phyloP scores from a whole-genome alignment of 2,888 invertebrate genomes.

The Dexiosoma caninum region DNA sequence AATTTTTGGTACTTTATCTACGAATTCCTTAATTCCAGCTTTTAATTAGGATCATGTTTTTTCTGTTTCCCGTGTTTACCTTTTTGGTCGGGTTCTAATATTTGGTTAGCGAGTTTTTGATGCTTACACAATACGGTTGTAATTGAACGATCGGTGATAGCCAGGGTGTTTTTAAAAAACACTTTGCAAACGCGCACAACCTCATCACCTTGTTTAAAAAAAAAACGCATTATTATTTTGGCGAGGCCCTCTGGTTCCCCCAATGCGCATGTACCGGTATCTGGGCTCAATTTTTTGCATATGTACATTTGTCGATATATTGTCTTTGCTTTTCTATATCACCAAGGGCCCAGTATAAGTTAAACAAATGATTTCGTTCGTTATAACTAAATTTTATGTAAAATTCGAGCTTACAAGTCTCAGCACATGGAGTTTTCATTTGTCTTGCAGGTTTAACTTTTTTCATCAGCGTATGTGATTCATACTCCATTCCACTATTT shows the following conservation, averaged over 20 bases:
- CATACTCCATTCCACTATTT: slow-evolving; percentile 49
- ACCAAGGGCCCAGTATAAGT: slow-evolving; percentile 48
- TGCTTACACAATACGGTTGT: slow-evolving; percentile 17
- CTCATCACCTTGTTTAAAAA: slow-evolving; percentile 43
- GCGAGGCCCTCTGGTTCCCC: slow-evolving; percentile 37
- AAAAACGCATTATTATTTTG: slow-evolving; percentile 52
- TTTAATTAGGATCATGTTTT: no score
- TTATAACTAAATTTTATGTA: slow-evolving; percentile 48
- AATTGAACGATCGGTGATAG: no score
- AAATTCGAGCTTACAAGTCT: no score
- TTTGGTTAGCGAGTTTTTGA: slow-evolving; percentile 34
- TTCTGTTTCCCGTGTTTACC: no score
- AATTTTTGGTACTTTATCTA: no score
- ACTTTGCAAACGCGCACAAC: slow-evolving; percentile 53
- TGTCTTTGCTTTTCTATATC: slow-evolving; percentile 57
- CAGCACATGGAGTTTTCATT: slow-evolving; percentile 57
- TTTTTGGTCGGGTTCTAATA: slow-evolving; percentile 53
- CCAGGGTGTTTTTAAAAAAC: no score
- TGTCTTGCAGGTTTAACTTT: slow-evolving; percentile 52
- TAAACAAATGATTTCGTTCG: no score
- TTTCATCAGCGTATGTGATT: slow-evolving; percentile 32
- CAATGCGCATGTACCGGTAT: slow-evolving; percentile 55
- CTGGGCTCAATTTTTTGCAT: slow-evolving; percentile 46
- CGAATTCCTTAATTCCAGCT: slow-evolving; percentile 51
- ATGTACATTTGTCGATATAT: slow-evolving; percentile 51